phyloP scores from a whole-genome alignment of 2,888 invertebrate species.

The Heteropelma amictum region DNA sequence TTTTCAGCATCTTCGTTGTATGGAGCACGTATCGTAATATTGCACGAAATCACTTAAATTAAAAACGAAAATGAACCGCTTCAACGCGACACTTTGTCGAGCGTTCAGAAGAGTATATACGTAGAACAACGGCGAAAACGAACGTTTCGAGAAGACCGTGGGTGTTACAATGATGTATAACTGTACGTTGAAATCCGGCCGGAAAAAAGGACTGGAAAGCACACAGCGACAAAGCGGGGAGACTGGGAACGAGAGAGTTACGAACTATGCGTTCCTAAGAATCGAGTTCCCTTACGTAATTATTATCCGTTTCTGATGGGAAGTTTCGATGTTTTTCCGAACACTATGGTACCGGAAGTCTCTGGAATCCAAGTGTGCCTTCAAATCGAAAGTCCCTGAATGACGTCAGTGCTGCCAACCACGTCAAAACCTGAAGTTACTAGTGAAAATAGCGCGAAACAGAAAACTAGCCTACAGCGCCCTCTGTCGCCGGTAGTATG shows the following conservation, averaged over 20 bases:
- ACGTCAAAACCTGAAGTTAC: background rate
- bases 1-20: conserved; percentile 43
- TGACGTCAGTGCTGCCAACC: background rate
- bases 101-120: conserved; percentile 14
- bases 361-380: background rate
- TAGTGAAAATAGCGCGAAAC: background rate
- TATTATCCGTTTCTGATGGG: conserved; percentile 2
- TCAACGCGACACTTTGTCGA: conserved; percentile 25
- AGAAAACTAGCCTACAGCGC: background rate
- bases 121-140: conserved; percentile 38
- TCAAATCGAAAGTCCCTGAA: background rate
- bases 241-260: conserved; percentile 3
- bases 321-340: no score
- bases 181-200: conserved; percentile 22
- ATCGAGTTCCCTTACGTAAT: conserved; percentile 3
- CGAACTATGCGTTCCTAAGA: conserved; percentile 20
- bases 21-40: conserved; percentile 10
- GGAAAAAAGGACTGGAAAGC: conserved; percentile 2
- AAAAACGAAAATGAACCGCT: conserved; percentile 10
- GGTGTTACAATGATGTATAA: conserved; percentile 47
- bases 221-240: background rate
- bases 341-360: conserved; percentile 16
- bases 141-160: conserved; percentile 47
- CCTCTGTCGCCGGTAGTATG: background rate
- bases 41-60: conserved; percentile 28